These are phyloP conservation scores for Argentina silus DNA, from an alignment of 2,797 vertebrate genomes.

Conservation along the genomic window DNA sequence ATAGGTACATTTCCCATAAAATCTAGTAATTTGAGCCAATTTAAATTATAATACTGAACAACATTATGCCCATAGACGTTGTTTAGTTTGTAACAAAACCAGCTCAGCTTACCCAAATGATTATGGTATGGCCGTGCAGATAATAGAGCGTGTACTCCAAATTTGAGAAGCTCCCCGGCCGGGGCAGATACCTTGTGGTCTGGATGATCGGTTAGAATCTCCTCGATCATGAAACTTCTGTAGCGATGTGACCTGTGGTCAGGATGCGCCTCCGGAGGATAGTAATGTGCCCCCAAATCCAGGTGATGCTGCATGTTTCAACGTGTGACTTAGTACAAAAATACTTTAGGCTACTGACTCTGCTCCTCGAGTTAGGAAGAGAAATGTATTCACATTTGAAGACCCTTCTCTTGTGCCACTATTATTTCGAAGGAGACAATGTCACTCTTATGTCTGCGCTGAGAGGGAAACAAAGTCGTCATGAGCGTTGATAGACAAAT, in stretches of 20 bases:
- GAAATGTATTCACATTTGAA: conserved; percentile 12
- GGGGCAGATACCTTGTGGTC: conserved; percentile 86
- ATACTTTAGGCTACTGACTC: neutral
- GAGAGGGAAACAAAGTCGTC: neutral
- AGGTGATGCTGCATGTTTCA: conserved; percentile 88
- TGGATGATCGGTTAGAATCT: conserved; percentile 93
- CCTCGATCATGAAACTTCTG: conserved; percentile 98
- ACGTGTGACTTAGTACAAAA: conserved; percentile 3
- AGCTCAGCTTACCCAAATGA: conserved; percentile 85
- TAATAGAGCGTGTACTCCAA: conserved; percentile 92
- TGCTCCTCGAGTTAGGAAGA: conserved; percentile 8
- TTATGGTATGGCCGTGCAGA: conserved; percentile 91
- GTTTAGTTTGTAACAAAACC: neutral
- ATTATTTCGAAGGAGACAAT: conserved; percentile 3
- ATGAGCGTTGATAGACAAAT: conserved; percentile 13
- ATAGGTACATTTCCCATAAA: no score
- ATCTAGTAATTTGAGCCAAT: no score
- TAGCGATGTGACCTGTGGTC: conserved; percentile 95
- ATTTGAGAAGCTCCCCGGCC: conserved; percentile 90
- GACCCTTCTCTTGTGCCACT: neutral
- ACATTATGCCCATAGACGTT: no score
- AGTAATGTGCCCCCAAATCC: conserved; percentile 88
- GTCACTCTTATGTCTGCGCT: conserved; percentile 9
- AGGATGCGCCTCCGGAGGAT: conserved; percentile 84
- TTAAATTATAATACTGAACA: no score